phyloP scores from a whole-genome alignment of 2,797 vertebrate species.

The Enteromius trimaculatus region DNA sequence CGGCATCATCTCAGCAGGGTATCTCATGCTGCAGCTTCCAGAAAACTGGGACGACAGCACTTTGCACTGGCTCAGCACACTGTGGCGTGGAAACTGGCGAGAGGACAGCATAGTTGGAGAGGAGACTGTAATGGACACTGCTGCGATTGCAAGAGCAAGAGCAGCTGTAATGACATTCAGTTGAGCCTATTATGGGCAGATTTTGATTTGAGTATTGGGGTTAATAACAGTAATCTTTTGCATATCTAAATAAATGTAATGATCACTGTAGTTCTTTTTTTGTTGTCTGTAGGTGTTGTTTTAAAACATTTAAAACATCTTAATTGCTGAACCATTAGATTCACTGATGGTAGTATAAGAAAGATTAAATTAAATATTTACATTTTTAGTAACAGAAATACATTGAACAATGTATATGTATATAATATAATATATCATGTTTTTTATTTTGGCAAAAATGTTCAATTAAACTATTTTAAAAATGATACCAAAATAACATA shows the following conservation, averaged over 20 bases:
- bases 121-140: slow-evolving; percentile 41
- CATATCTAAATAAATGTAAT: not conserved
- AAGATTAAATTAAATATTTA: not conserved
- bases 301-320: not conserved
- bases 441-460: too few species aligned
- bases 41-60: slow-evolving; percentile 65
- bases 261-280: not conserved
- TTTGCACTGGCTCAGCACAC: slow-evolving; percentile 48
- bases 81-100: slow-evolving; percentile 57
- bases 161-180: slow-evolving; percentile 2
- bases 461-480: too few species aligned
- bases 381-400: not conserved
- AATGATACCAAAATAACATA: too few species aligned
- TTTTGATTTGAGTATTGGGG: not conserved
- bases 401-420: too few species aligned
- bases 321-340: not conserved
- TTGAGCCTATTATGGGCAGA: not conserved
- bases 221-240: not conserved
- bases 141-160: slow-evolving; percentile 40
- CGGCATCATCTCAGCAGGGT: slow-evolving; percentile 61
- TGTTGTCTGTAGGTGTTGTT: not conserved
- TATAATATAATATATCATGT: too few species aligned
- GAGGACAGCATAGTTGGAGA: slow-evolving; percentile 48
- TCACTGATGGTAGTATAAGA: too few species aligned
- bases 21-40: slow-evolving; percentile 65